Evolutionary conservation across 2,888 invertebrate species (phyloP).

Genomic region (Ochropleura leucogaster): DNA sequence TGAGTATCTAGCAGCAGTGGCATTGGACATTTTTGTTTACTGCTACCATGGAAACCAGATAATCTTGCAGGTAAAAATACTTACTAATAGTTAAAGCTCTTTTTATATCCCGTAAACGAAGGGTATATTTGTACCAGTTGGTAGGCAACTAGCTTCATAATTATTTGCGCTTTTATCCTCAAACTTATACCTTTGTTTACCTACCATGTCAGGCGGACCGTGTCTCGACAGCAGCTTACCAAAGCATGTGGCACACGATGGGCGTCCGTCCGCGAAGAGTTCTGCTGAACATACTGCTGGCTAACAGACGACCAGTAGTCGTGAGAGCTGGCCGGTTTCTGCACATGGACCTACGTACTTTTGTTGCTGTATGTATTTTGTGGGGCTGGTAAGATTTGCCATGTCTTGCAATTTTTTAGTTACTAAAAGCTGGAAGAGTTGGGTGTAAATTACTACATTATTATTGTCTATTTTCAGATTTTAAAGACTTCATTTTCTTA

Average conservation of each 20-base stretch:
- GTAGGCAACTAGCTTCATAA: not conserved
- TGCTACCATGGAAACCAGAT: constrained; percentile 86
- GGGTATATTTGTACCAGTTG: not conserved
- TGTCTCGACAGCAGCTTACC: constrained; percentile 83
- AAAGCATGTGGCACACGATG: constrained; percentile 80
- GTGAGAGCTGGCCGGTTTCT: constrained; percentile 82
- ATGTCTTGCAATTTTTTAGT: not conserved
- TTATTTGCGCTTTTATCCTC: not conserved
- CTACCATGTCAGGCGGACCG: constrained; percentile 76
- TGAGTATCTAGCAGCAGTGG: constrained; percentile 83
- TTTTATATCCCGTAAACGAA: not conserved
- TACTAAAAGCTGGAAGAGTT: not conserved
- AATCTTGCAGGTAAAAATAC: constrained; percentile 78
- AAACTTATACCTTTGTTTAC: not conserved
- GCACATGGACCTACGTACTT: constrained; percentile 84
- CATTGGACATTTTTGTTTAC: constrained; percentile 84
- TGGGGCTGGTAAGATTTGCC: not conserved
- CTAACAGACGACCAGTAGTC: constrained; percentile 72
- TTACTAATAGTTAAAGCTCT: not conserved
- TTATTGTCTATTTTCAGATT: constrained; percentile 78
- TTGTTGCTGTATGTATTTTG: constrained; percentile 74
- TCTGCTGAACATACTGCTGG: constrained; percentile 78
- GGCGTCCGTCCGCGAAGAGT: constrained; percentile 76
- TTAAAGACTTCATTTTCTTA: constrained; percentile 88
- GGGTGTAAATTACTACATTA: not conserved